Conservation (phyloP, 2,888 invertebrate genomes). For the Mimas tiliae region DNA sequence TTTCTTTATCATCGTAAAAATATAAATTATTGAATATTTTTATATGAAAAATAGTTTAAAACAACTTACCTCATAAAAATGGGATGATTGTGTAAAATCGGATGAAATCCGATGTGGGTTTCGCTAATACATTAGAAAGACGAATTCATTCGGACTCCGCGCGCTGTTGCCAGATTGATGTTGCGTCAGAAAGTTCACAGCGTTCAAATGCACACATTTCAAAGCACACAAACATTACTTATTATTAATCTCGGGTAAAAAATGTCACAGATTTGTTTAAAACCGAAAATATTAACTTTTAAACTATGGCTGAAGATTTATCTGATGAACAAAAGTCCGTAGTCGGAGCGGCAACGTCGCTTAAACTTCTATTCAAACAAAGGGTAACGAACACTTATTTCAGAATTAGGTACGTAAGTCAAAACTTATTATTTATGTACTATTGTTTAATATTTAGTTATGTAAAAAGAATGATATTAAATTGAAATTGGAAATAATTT, state of each 20-base stretch:
- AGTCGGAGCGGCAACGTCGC: conserved; percentile 78
- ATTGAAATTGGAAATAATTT: conserved; percentile 11
- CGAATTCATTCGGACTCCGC: conserved; percentile 67
- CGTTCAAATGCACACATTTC: conserved; percentile 78
- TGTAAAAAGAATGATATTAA: conserved; percentile 23
- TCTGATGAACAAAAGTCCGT: conserved; percentile 47
- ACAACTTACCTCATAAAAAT: conserved; percentile 73
- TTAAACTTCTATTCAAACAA: conserved; percentile 56
- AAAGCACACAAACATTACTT: conserved; percentile 70
- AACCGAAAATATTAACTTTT: conserved; percentile 30
- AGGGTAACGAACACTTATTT: conserved; percentile 44
- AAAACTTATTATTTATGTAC: conserved; percentile 1
- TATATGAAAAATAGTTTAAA: conserved; percentile 29
- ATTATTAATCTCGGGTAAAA: conserved; percentile 34
- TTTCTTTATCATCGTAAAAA: conserved; percentile 38
- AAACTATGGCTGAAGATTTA: conserved; percentile 31
- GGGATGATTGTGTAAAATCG: conserved; percentile 51
- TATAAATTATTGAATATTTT: conserved; percentile 21
- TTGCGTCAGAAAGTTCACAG: conserved; percentile 79
- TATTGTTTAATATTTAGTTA: conserved; percentile 5
- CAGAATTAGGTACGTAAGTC: conserved; percentile 28
- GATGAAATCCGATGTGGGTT: conserved; percentile 54
- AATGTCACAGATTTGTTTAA: conserved; percentile 39
- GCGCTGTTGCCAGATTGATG: conserved; percentile 81
- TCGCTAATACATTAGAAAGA: conserved; percentile 68